Evolutionary conservation across 2,797 vertebrate genomes (phyloP), one percentile per base, ranked within the genome.

Genomic region (Peromyscus nudipes): DNA sequence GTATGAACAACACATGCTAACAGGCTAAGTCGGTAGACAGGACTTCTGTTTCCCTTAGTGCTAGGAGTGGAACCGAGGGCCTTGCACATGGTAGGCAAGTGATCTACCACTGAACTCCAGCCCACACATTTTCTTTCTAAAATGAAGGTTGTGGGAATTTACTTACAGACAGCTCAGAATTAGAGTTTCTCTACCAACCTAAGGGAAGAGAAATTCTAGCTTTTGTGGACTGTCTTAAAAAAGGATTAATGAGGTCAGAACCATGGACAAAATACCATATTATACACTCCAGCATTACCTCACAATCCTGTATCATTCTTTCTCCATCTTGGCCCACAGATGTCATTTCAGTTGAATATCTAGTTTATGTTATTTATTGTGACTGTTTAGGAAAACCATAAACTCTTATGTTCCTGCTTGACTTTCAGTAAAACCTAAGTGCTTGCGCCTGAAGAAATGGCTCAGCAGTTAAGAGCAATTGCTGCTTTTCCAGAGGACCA

Each of bases 361-460:
- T 84, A 27, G 69, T 52, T 77, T 73, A 11, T 71, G 55, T 55
- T n/a, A 46, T 55, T 81, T 69, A 34, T 92, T 96, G 29, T 95
- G 94, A 76, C 46, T 57, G 0, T 75, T 73, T 64, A 71, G 40
- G n/a, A 92, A 69, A 87, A 65, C 60, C 91, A 25, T 67, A 83
- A 93, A 73, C 37, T 31, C 81, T 31, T 21, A 16, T 73, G 19
- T 92, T 91, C 37, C 46, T 43, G 17, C 60, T n/a, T 87, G 55
- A 21, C 65, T 77, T 92, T 69, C 3, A 71, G 80, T 76, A 76
- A 96, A 94, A 75, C 87, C 23, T 69, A 71, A 55, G 64, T 27
- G 12, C n/a, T 52, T 55, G 64, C 17, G 23, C 49, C 65, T 55
- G 46, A 19, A 67, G 64, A 71, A 46, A 71, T 37, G 65, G 23